Conservation (phyloP, 2,888 invertebrate genomes). For the Drosophila prolongata region DNA sequence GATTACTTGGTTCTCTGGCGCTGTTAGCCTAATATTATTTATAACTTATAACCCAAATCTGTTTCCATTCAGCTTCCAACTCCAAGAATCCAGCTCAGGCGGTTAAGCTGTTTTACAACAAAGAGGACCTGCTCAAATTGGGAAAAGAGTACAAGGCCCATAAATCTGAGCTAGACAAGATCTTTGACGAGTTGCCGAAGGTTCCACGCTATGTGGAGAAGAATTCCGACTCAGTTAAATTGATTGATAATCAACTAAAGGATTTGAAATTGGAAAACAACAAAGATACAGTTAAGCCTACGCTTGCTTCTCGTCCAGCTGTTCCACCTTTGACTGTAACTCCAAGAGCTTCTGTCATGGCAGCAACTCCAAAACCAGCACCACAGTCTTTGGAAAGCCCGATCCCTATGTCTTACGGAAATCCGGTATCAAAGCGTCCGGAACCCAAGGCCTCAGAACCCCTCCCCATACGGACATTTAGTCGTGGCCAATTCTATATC, state of each 20-base stretch:
- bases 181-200: conserved; percentile 60
- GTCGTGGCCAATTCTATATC: background rate
- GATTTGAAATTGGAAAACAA: conserved; percentile 21
- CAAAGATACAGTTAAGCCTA: too few species aligned
- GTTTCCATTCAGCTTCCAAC: conserved; percentile 1
- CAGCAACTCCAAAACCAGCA: background rate
- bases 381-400: background rate
- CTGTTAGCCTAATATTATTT: background rate
- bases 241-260: conserved; percentile 30
- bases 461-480: background rate
- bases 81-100: conserved; percentile 29
- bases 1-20: conserved; percentile 24
- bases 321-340: too few species aligned
- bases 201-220: conserved; percentile 51
- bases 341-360: background rate
- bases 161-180: conserved; percentile 51
- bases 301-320: too few species aligned
- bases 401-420: too few species aligned
- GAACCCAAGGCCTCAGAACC: background rate
- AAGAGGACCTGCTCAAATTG: conserved; percentile 38
- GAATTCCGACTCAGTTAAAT: conserved; percentile 19
- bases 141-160: conserved; percentile 1
- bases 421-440: background rate
- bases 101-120: conserved; percentile 34
- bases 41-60: background rate